Conservation (phyloP, 1,140 invertebrate species). For the Tenebrio molitor region DNA sequence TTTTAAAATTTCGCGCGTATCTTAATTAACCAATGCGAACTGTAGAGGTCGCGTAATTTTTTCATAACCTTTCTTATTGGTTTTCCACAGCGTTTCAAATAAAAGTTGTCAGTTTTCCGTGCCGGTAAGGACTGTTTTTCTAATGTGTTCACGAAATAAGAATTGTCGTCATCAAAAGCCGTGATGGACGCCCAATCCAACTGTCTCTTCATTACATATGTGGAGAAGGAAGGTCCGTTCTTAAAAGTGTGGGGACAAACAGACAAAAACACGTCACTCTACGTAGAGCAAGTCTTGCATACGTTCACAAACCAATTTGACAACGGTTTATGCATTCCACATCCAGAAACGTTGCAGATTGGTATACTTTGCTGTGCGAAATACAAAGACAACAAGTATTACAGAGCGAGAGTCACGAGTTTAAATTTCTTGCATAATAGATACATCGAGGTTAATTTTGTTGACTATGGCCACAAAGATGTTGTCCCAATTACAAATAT, state of each 20-base stretch:
- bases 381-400: slow-evolving; percentile 75
- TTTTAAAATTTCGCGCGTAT: slow-evolving; percentile 10
- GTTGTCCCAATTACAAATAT: slow-evolving; percentile 70
- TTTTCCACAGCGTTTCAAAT: background rate
- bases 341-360: slow-evolving; percentile 65
- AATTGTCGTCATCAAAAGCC: background rate
- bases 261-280: slow-evolving; percentile 70
- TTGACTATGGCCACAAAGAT: slow-evolving; percentile 80
- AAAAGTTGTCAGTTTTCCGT: slow-evolving; percentile 1
- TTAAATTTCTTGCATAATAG: slow-evolving; percentile 66
- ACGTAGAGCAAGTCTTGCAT: slow-evolving; percentile 71
- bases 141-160: slow-evolving; percentile 5
- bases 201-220: slow-evolving; percentile 70
- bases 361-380: slow-evolving; percentile 75
- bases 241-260: slow-evolving; percentile 76
- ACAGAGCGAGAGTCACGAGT: slow-evolving; percentile 72
- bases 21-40: background rate
- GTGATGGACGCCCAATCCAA: background rate
- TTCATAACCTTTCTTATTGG: slow-evolving; percentile 25
- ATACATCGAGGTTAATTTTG: slow-evolving; percentile 73
- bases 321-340: slow-evolving; percentile 65
- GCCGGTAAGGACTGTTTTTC: slow-evolving; percentile 15
- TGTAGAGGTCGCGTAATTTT: slow-evolving; percentile 17
- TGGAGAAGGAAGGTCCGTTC: slow-evolving; percentile 75
- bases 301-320: slow-evolving; percentile 67